Conservation (phyloP, 2,113 vertebrate species). For the Xenus cinereus region DNA sequence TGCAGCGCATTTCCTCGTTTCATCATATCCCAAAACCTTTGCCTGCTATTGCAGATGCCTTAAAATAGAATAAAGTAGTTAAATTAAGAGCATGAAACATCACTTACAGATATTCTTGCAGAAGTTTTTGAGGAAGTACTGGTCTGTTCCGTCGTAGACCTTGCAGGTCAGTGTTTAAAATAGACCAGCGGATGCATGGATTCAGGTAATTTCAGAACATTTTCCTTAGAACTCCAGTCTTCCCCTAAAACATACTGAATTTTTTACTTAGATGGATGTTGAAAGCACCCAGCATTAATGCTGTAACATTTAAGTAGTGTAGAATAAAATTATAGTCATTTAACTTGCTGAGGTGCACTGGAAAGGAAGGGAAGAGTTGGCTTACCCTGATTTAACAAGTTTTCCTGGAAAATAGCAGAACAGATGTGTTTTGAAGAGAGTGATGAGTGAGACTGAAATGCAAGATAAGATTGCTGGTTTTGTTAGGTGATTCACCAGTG, state of each 20-base stretch:
- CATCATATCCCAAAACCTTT: neutral
- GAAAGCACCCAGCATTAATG: neutral
- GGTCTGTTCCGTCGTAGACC: fast-evolving
- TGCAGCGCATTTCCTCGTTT: neutral
- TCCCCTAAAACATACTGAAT: neutral
- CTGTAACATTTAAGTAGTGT: neutral
- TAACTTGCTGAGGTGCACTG: neutral
- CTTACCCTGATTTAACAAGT: neutral
- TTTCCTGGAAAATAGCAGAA: neutral
- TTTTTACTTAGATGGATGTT: neutral
- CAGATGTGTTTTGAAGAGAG: neutral
- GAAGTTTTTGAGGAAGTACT: neutral
- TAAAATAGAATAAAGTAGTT: neutral
- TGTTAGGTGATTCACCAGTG: neutral
- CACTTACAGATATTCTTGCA: neutral
- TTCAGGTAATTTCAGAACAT: neutral
- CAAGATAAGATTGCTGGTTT: neutral
- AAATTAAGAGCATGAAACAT: neutral
- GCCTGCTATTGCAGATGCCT: neutral
- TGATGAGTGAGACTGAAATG: neutral
- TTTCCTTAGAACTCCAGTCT: neutral
- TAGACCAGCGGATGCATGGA: neutral
- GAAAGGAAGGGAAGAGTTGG: neutral
- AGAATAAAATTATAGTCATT: neutral
- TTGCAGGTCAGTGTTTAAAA: neutral